Percentiles rank a stretch among this genome's conserved stretches.
Evolutionary conservation across 2,888 invertebrate species (phyloP).

Genomic region (Eupithecia dodoneata): DNA sequence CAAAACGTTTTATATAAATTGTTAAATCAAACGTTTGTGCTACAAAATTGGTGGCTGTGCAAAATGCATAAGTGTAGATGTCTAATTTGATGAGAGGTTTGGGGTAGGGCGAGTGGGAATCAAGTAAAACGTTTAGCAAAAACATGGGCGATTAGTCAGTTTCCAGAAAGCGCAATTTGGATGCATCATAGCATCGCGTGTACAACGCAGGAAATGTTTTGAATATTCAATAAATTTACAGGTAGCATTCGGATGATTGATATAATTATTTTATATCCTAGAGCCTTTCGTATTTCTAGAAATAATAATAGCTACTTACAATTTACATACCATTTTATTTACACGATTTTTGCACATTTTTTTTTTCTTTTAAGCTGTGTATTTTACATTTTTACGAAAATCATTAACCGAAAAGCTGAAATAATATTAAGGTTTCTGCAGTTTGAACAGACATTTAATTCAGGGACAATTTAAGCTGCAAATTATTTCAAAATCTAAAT

Average conservation of each 20-base stretch:
- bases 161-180: conserved; percentile 65
- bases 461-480: neutral
- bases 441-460: neutral
- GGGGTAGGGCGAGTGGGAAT: conserved; percentile 64
- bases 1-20: conserved; percentile 58
- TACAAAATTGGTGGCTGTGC: conserved; percentile 69
- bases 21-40: conserved; percentile 70
- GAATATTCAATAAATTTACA: conserved; percentile 30
- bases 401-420: neutral
- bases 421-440: neutral
- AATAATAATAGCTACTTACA: neutral
- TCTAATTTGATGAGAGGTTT: conserved; percentile 79
- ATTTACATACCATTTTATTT: neutral
- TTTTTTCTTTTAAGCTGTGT: neutral
- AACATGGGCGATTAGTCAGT: conserved; percentile 66
- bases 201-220: conserved; percentile 29
- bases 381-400: neutral
- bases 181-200: conserved; percentile 49
- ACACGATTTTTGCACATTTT: neutral
- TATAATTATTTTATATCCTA: conserved; percentile 13
- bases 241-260: conserved; percentile 36
- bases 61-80: conserved; percentile 78
- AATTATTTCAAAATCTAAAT: neutral
- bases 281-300: neutral
- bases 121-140: conserved; percentile 76